phyloP scores from a whole-genome alignment of 2,888 invertebrate genomes.

The Heliothis peltigera region DNA sequence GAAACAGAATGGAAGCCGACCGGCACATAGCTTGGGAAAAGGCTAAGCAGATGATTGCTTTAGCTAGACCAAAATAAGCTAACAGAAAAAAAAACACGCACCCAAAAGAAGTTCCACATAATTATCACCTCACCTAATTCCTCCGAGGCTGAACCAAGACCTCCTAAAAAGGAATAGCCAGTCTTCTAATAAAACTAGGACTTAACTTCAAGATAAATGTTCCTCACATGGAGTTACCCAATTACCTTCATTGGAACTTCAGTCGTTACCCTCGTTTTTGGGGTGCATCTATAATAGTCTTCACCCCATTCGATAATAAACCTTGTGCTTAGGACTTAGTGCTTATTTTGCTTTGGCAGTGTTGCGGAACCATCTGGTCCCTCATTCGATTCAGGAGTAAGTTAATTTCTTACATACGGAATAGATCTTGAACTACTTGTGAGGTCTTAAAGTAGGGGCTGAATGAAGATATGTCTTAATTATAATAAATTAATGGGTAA shows the following conservation, averaged over 20 bases:
- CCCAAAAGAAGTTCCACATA: background rate
- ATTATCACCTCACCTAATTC: background rate
- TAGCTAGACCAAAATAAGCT: too few species aligned
- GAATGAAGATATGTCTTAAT: constrained; percentile 4
- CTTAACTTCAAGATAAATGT: constrained; percentile 52
- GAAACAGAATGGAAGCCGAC: too few species aligned
- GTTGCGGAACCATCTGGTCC: constrained; percentile 49
- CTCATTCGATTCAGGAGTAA: constrained; percentile 57
- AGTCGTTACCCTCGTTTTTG: constrained; percentile 67
- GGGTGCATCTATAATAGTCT: constrained; percentile 68
- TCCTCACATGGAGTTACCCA: constrained; percentile 52
- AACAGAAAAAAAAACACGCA: too few species aligned
- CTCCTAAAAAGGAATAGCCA: background rate
- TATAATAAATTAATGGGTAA: background rate
- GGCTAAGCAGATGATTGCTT: too few species aligned
- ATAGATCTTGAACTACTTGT: constrained; percentile 39
- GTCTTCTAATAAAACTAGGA: constrained; percentile 51
- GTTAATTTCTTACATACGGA: constrained; percentile 59
- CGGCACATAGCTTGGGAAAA: too few species aligned
- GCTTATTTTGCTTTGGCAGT: constrained; percentile 12
- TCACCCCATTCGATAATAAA: constrained; percentile 20
- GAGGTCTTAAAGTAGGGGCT: constrained; percentile 15
- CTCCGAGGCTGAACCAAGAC: constrained; percentile 14
- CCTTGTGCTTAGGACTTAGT: constrained; percentile 22
- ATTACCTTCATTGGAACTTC: constrained; percentile 63